Base-by-base conservation (phyloP, 2,797 vertebrate species). In the Xiphorhynchus erythropygius region DNA sequence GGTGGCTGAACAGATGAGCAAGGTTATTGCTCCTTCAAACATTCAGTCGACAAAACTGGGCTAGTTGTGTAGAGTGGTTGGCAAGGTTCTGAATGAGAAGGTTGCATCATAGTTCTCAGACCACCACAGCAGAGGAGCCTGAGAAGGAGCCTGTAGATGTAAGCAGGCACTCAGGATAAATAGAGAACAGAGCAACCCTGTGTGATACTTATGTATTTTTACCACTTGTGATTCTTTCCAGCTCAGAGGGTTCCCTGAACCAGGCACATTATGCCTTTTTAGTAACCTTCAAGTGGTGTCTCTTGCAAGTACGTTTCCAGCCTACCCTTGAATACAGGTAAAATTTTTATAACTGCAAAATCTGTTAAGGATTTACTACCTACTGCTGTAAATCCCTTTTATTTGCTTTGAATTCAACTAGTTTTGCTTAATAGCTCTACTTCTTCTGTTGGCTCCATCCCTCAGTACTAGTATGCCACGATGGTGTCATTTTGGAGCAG, bases 31-130 rank as follows among this genome's bases (percentile, higher is more conserved):
- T 39, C 14, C 19, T 50, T 65, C 37, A 41, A 50, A 46, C 1
- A 14, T 65, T 73, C 52, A 44, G 32, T 46, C 57, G n/a, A 18
- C 25, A 67, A 42, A 90, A 44, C 9, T 5, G 1, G 28, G 10
- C 28, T 70, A 35, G 18, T 27, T 70, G 13, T 32, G 10, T 47
- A 52, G 16, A 42, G 6, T 10, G 50, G 3, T 24, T 70, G 28
- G 18, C 24, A 75, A 68, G 42, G 17, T 50, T 23, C 21, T 42
- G 12, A 60, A 68, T 25, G 13, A 76, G 30, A 27, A 59, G 18
- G 21, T 28, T 1, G 0, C 47, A 39, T 37, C 2, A 1, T 21
- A 32, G 6, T 9, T 22, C 57, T 41, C 35, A n/a, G 18, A 39
- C 12, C 7, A 21, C 22, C 21, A 35, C 28, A 62, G 42, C 9